Evolutionary conservation across 2,888 invertebrate species (phyloP), one percentile per base, ranked within the genome.

Genomic region (Volucella inflata): DNA sequence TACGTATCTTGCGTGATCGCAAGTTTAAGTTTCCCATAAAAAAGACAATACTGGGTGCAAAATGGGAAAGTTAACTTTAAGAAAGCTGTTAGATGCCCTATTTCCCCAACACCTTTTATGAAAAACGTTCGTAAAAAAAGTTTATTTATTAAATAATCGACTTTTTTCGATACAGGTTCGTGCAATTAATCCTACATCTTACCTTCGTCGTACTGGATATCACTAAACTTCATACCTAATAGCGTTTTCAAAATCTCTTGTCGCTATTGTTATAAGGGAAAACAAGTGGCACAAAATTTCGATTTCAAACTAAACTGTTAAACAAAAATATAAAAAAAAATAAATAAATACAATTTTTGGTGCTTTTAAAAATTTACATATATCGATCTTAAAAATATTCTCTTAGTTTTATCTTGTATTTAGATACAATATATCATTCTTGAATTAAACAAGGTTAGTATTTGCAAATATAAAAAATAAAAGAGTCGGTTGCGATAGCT

Each of bases 151-250:
- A 30, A 30, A 30, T 30, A 30, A 30, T 30, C 30, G 30, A 30
- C 30, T 6, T 30, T 30, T 30, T 30, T 30, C 30, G 30, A 6
- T 30, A 30, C 30, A 30, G 4, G 6, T 6, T 30, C 79, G 72
- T 79, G 79, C 79, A 79, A 53, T 40, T 44, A 67, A 72, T 46
- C 44, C 8, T 44, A 65, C 50, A n/a, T 79, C 79, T 80, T 80
- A 80, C 79, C 79, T 80, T 70, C 36, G 42, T 14, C 16, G 3
- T 17, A 30, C 16, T 48, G 42, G 59, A 40, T 46, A 14, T 62
- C 38, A 53, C 11, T 9, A 60, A 60, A 77, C 17, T 40, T 71
- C 38, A 16, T 42, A 16, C 46, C 53, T 46, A 53, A 40, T 21
- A 36, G 16, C 36, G 60, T 57, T 57, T 57, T 68, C 3, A 16